A percentile compares a stretch with the other conserved stretches of the same genome.
phyloP scores from a whole-genome alignment of 2,797 vertebrate genomes.

The Anniella stebbinsi region DNA sequence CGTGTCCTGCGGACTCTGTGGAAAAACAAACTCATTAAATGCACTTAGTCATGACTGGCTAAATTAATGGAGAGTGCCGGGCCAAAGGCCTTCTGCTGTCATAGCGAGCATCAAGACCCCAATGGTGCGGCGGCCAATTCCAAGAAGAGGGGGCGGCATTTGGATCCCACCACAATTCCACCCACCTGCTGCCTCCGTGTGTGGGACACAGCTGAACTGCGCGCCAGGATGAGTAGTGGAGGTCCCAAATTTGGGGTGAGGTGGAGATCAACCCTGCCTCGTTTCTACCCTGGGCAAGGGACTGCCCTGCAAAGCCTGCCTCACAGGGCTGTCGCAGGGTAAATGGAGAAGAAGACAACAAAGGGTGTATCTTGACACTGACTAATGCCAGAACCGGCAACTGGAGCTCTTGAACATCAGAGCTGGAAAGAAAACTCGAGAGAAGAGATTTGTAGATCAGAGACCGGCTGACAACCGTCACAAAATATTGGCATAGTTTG shows the following conservation, averaged over 20 bases:
- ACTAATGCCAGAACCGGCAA: too few relatives aligned
- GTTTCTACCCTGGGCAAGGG: not conserved
- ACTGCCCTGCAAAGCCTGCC: not conserved
- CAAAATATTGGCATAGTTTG: not conserved
- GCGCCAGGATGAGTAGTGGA: too few relatives aligned
- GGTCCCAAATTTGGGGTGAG: too few relatives aligned
- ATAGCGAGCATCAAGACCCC: not conserved
- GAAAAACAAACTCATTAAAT: conserved; percentile 31
- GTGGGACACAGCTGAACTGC: not conserved
- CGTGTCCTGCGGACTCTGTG: not conserved
- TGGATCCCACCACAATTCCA: rapidly evolving
- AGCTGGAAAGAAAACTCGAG: not conserved
- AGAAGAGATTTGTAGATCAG: not conserved
- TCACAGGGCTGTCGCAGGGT: not conserved
- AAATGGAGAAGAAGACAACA: not conserved
- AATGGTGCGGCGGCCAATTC: not conserved
- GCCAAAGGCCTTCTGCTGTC: not conserved
- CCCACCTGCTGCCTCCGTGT: not conserved
- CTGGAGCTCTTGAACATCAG: not conserved
- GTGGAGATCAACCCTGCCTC: not conserved
- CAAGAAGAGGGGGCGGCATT: not conserved
- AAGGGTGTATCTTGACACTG: not conserved
- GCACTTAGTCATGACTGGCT: not conserved
- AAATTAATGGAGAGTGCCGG: not conserved
- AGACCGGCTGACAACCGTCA: too few relatives aligned